A percentile compares a stretch with the other conserved stretches of the same genome.
These are phyloP conservation scores for Teinopalpus imperialis DNA, from an alignment of 2,888 invertebrate species.

Conservation along the genomic window DNA sequence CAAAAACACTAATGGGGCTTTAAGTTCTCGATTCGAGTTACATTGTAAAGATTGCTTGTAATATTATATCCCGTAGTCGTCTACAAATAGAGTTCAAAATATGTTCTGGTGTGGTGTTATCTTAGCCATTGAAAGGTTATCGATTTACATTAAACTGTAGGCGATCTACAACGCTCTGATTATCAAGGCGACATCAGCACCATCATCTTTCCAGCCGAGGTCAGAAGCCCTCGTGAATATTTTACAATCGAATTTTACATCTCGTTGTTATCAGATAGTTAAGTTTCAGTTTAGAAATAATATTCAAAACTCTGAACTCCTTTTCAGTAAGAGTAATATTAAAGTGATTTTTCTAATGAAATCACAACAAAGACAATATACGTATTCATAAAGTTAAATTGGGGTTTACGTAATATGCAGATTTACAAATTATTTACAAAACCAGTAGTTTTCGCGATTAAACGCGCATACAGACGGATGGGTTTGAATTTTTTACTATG, in stretches of 20 bases:
- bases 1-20: conserved; percentile 1
- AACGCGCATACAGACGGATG: no score
- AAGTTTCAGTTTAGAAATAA: background rate
- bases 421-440: no score
- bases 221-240: conserved; percentile 23
- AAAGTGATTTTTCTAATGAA: no score
- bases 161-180: conserved; percentile 25
- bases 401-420: no score
- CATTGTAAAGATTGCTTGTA: conserved; percentile 5
- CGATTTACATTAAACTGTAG: conserved; percentile 27
- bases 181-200: conserved; percentile 25
- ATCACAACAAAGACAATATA: no score
- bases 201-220: conserved; percentile 21
- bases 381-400: no score
- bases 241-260: conserved; percentile 22
- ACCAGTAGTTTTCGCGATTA: no score
- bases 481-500: no score
- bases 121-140: conserved; percentile 22
- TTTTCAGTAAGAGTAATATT: background rate
- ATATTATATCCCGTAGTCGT: conserved; percentile 4
- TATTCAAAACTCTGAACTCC: background rate
- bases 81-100: conserved; percentile 20
- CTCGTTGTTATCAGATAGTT: conserved; percentile 19
- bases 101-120: conserved; percentile 13
- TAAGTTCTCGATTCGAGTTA: conserved; percentile 6